Evolutionary conservation across 2,113 vertebrate genomes (phyloP).

Genomic region (Ammodytes dubius): DNA sequence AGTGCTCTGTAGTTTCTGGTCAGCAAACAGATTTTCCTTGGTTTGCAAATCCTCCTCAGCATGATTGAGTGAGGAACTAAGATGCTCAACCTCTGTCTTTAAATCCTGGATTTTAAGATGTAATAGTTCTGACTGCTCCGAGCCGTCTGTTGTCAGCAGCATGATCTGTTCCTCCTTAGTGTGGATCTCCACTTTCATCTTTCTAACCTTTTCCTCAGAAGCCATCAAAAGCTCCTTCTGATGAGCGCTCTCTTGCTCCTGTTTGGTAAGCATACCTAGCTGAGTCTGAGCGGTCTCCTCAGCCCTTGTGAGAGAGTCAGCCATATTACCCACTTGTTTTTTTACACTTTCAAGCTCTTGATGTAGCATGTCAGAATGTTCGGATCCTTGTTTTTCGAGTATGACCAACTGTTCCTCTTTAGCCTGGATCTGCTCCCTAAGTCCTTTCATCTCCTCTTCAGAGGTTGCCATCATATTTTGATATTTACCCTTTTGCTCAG

Average conservation of each 20-base stretch:
- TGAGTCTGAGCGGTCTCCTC: no score
- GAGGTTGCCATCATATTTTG: constrained; percentile 45
- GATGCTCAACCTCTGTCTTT: constrained; percentile 34
- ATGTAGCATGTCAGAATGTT: constrained; percentile 33
- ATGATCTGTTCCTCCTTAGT: constrained; percentile 37
- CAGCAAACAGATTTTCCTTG: background rate
- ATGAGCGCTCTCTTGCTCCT: constrained; percentile 44
- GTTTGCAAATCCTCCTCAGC: no score
- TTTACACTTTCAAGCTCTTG: constrained; percentile 64
- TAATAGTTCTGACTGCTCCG: constrained; percentile 33
- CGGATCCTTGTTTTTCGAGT: constrained; percentile 32
- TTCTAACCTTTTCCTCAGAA: constrained; percentile 39
- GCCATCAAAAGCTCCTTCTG: constrained; percentile 69
- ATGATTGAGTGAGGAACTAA: no score
- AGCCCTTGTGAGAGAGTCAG: no score
- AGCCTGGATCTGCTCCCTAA: constrained; percentile 58
- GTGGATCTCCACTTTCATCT: constrained; percentile 43
- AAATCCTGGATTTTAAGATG: constrained; percentile 73
- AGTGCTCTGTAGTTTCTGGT: constrained; percentile 8
- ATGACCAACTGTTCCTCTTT: constrained; percentile 46
- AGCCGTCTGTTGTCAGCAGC: constrained; percentile 36
- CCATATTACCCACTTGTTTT: constrained; percentile 61
- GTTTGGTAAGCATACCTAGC: background rate
- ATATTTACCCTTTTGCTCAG: constrained; percentile 45
- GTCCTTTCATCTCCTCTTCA: constrained; percentile 31